Conservation (phyloP, 1,140 invertebrate genomes). For the Sycophila sp. region DNA sequence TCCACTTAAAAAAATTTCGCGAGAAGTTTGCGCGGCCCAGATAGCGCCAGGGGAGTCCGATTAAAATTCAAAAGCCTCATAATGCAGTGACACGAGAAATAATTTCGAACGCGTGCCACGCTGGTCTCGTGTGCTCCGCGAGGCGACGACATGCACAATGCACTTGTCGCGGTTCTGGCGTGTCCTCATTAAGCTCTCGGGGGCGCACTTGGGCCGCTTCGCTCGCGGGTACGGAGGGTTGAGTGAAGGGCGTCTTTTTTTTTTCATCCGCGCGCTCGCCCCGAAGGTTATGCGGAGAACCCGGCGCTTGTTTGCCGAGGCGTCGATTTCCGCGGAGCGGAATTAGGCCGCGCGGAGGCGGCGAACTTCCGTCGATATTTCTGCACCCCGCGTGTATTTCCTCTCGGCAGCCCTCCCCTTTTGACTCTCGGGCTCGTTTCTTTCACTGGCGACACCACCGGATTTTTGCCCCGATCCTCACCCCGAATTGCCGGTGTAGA, state of each 20-base stretch:
- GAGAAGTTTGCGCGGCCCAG: too few relatives aligned
- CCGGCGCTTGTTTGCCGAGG: not conserved
- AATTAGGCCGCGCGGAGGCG: slow-evolving; percentile 10
- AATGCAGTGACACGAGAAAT: too few relatives aligned
- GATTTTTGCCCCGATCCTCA: not conserved
- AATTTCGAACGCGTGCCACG: too few relatives aligned
- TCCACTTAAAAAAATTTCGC: too few relatives aligned
- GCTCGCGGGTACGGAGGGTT: not conserved
- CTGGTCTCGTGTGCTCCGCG: too few relatives aligned
- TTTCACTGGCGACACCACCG: not conserved
- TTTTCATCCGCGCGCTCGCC: too few relatives aligned
- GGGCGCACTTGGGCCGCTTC: not conserved
- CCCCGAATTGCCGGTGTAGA: too few relatives aligned
- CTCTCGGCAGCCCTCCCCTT: not conserved
- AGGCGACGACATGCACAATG: not conserved
- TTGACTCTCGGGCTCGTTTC: not conserved
- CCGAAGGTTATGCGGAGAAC: not conserved
- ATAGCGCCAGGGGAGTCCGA: too few relatives aligned
- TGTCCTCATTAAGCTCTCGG: slow-evolving; percentile 2
- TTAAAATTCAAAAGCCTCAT: too few relatives aligned
- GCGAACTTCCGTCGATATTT: not conserved
- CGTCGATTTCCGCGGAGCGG: not conserved
- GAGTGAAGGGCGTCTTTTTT: not conserved
- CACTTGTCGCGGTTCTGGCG: not conserved
- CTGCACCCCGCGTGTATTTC: not conserved